phyloP scores from a whole-genome alignment of 1,140 invertebrate species.

The Laupala kohalensis region DNA sequence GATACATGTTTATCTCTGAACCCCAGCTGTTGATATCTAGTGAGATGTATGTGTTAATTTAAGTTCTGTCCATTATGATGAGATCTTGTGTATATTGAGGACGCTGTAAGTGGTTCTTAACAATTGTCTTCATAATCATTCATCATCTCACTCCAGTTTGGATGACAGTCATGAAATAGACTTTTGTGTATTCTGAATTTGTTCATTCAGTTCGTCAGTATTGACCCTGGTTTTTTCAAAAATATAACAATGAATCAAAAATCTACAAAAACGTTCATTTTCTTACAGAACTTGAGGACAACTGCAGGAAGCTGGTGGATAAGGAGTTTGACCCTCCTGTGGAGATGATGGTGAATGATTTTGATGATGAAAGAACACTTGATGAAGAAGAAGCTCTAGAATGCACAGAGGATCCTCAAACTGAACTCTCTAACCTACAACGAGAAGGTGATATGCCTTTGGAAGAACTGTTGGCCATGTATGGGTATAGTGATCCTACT shows the following conservation, averaged over 20 bases:
- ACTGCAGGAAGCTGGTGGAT: slow-evolving; percentile 19
- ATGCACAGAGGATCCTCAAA: slow-evolving; percentile 69
- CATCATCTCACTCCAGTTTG: neutral
- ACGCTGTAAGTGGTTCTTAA: neutral
- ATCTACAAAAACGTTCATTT: neutral
- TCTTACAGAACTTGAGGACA: slow-evolving; percentile 2
- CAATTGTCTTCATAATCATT: neutral
- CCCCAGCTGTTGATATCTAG: neutral
- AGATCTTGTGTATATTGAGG: neutral
- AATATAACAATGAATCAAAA: neutral
- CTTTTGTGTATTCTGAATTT: neutral
- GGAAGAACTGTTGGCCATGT: slow-evolving; percentile 78
- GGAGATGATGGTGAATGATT: slow-evolving; percentile 93
- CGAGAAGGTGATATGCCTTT: slow-evolving; percentile 85
- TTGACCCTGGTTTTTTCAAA: neutral
- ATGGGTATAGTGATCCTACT: slow-evolving; percentile 46
- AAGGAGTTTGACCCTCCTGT: slow-evolving; percentile 55
- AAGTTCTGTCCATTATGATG: too few relatives aligned
- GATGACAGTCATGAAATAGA: neutral
- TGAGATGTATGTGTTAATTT: neutral
- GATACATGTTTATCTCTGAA: too few relatives aligned
- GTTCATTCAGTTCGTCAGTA: neutral
- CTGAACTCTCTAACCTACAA: slow-evolving; percentile 77
- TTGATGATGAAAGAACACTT: slow-evolving; percentile 88
- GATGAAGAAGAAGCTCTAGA: slow-evolving; percentile 93